Conservation (phyloP, 1,140 invertebrate species). For the Diplogasteroides magnus region DNA sequence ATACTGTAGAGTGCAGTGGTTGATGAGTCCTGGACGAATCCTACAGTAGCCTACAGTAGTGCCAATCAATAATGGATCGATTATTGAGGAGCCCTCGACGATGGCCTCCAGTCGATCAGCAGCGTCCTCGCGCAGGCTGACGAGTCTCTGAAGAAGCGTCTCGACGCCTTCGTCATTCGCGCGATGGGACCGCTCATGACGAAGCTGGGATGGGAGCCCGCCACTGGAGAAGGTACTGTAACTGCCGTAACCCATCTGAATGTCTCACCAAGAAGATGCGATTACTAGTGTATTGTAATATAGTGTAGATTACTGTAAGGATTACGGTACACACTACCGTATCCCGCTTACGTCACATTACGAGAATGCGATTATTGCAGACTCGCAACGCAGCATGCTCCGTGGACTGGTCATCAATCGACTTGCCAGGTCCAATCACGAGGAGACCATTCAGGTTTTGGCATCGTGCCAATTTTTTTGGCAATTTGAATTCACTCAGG, state of each 20-base stretch:
- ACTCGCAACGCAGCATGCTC: constrained; percentile 70
- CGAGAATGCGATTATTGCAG: constrained; percentile 10
- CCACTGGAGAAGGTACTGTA: constrained; percentile 55
- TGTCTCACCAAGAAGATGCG: background rate
- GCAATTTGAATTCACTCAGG: constrained; percentile 29
- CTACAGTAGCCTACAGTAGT: background rate
- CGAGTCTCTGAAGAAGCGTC: constrained; percentile 49
- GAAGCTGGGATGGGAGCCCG: constrained; percentile 57
- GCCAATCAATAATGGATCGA: background rate
- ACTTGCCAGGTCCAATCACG: constrained; percentile 74
- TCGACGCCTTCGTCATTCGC: constrained; percentile 52
- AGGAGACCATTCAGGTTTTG: constrained; percentile 71
- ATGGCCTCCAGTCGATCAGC: constrained; percentile 19
- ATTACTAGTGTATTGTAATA: background rate
- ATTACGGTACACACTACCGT: no score
- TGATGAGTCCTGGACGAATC: constrained; percentile 1
- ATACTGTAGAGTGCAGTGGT: constrained; percentile 4
- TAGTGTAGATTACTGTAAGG: no score
- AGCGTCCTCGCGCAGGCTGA: constrained; percentile 26
- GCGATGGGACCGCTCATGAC: constrained; percentile 55
- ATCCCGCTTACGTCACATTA: constrained; percentile 3
- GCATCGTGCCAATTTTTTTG: constrained; percentile 63
- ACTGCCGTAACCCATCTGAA: constrained; percentile 2
- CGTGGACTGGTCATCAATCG: constrained; percentile 74
- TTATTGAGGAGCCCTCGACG: constrained; percentile 3